Conservation (phyloP, 1,140 invertebrate species). For the Solenopsis invicta region DNA sequence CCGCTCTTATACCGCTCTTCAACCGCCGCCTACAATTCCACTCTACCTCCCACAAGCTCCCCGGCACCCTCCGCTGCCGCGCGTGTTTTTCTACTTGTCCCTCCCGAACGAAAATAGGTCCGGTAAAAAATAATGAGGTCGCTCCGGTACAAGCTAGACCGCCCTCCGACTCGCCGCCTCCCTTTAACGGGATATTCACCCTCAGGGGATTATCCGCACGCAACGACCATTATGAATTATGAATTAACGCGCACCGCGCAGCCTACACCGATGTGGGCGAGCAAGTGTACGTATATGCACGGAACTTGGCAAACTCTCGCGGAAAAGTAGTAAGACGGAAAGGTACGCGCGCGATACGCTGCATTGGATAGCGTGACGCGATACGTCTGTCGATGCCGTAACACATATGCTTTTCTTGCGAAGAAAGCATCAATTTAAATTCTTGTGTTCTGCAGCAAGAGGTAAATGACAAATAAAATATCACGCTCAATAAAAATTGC, state of each 20-base stretch:
- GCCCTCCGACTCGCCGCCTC: conserved; percentile 38
- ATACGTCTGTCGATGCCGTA: conserved; percentile 2
- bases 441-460: background rate
- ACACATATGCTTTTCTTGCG: background rate
- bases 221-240: conserved; percentile 84
- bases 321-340: conserved; percentile 31
- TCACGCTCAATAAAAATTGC: background rate
- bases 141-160: conserved; percentile 52
- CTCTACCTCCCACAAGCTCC: background rate
- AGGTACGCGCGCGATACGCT: conserved; percentile 8
- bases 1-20: conserved; percentile 41
- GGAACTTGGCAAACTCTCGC: conserved; percentile 13
- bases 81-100: conserved; percentile 56
- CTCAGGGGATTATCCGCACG: conserved; percentile 81
- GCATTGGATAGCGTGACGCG: background rate
- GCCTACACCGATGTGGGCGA: conserved; percentile 21
- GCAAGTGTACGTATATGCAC: background rate
- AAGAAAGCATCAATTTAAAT: background rate
- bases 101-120: conserved; percentile 70
- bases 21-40: conserved; percentile 42
- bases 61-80: no score
- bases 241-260: conserved; percentile 79
- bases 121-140: conserved; percentile 81
- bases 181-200: conserved; percentile 66
- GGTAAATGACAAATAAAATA: background rate